These are phyloP conservation scores for Melanotaenia duboulayi DNA, from an alignment of 2,113 vertebrate species.

Conservation along the genomic window DNA sequence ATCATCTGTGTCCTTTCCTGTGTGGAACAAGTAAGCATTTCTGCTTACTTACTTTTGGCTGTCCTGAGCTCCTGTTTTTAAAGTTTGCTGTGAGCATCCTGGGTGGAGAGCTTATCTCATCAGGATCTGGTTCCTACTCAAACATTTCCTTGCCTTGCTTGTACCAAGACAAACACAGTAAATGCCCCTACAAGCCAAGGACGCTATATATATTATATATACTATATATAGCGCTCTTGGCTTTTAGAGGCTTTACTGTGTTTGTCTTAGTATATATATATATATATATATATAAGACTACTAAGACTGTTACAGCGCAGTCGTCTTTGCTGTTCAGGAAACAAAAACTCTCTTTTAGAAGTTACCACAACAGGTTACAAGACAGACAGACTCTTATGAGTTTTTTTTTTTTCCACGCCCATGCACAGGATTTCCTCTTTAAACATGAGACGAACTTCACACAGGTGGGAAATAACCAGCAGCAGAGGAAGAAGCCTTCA, in stretches of 20 bases:
- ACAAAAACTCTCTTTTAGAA: constrained; percentile 18
- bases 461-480: constrained; percentile 34
- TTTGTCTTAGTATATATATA: too few relatives aligned
- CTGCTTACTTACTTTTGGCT: constrained; percentile 25
- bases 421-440: constrained; percentile 70
- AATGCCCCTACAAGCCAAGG: constrained; percentile 25
- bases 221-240: too few relatives aligned
- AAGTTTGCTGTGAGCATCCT: constrained; percentile 27
- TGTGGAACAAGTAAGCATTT: constrained; percentile 24
- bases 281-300: too few relatives aligned
- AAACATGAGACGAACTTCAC: constrained; percentile 15
- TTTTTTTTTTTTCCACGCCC: constrained; percentile 35
- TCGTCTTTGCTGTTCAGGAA: constrained; percentile 56
- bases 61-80: constrained; percentile 28
- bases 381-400: constrained; percentile 31
- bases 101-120: constrained; percentile 33
- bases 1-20: constrained; percentile 5
- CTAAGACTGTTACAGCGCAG: not conserved
- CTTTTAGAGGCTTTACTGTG: too few relatives aligned
- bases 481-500: constrained; percentile 12
- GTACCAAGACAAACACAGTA: constrained; percentile 21
- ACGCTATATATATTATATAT: too few relatives aligned
- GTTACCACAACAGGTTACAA: constrained; percentile 45
- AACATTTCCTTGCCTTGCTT: constrained; percentile 30
- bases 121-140: constrained; percentile 41